phyloP scores from a whole-genome alignment of 2,888 invertebrate species.

The Clepsis dumicolana region DNA sequence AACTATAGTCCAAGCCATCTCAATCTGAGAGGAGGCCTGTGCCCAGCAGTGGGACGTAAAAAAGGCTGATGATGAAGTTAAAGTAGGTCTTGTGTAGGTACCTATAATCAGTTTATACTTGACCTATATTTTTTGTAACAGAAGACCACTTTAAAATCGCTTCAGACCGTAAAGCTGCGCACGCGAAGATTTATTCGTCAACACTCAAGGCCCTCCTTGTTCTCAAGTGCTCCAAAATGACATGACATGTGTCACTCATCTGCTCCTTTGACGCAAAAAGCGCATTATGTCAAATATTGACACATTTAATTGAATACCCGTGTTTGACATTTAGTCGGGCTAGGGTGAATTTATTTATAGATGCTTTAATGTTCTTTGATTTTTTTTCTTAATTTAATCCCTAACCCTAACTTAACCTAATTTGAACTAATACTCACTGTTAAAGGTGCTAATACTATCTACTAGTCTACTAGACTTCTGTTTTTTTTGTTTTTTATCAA shows the following conservation, averaged over 20 bases:
- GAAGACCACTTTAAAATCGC: constrained; percentile 4
- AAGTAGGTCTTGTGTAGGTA: too few species aligned
- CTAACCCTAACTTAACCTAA: too few species aligned
- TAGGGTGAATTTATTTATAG: constrained; percentile 15
- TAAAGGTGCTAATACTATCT: too few species aligned
- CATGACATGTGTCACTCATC: constrained; percentile 58
- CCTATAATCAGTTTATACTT: neutral
- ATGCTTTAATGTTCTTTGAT: neutral
- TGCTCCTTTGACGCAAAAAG: constrained; percentile 10
- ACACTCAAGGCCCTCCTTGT: constrained; percentile 22
- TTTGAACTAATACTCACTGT: too few species aligned
- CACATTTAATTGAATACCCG: constrained; percentile 65
- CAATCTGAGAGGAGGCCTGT: too few species aligned
- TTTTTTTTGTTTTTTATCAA: too few species aligned
- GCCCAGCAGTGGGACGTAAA: too few species aligned
- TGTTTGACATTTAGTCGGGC: constrained; percentile 52
- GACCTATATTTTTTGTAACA: neutral
- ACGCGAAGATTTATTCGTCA: constrained; percentile 32
- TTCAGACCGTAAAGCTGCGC: constrained; percentile 12
- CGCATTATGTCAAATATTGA: constrained; percentile 48
- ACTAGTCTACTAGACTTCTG: too few species aligned
- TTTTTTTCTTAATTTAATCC: too few species aligned
- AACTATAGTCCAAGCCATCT: too few species aligned
- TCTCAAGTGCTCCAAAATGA: constrained; percentile 50
- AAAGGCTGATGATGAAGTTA: too few species aligned